Base-by-base conservation (phyloP, 2,888 invertebrate species). In the Caenorhabditis sp. region DNA sequence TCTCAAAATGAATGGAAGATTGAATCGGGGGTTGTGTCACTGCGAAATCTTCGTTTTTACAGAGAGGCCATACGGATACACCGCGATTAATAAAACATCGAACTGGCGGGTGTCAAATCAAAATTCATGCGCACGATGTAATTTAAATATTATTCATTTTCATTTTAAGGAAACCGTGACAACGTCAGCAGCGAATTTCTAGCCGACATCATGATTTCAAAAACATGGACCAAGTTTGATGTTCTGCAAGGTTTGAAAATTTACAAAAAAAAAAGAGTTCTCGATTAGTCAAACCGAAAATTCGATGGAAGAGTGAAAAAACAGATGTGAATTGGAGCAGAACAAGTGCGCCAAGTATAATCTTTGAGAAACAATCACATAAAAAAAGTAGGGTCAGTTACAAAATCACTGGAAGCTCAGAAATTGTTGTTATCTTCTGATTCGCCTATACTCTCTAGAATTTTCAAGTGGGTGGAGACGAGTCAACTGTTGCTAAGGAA, bases 211-310 rank as follows among this genome's bases (percentile, higher is more conserved):
- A 24, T 66, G 22, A 26, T 54, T 26, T 10, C 16, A 49, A 12
- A 16, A 66, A 68, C 44, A 35, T 51, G 70, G 63, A 63, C 63
- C 70, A 70, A 44, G 70, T 69, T 79, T 54, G 63, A 56, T 7
- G 31, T 80, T 80, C 69, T 80, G 59, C 74, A 69, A 80, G n/a
- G n/a, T n/a, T 80, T 80, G 73, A 51, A 38, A n/a, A 69, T 80
- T 69, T 81, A 81, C 75, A 63, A 64, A 63, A 74, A 74, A 81
- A 70, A 64, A 58, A 41, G 74, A 70, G 70, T 54, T 35, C 64
- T 61, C 38, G 64, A 56, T n/a, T n/a, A n/a, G n/a, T n/a, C n/a
- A n/a, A n/a, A n/a, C n/a, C n/a, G n/a, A n/a, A n/a, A n/a, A n/a
- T n/a, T n/a, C n/a, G n/a, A n/a, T n/a, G n/a, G n/a, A 16, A 28